Conservation (phyloP, 2,888 invertebrate genomes). For the Lepetodrilus schrolli region DNA sequence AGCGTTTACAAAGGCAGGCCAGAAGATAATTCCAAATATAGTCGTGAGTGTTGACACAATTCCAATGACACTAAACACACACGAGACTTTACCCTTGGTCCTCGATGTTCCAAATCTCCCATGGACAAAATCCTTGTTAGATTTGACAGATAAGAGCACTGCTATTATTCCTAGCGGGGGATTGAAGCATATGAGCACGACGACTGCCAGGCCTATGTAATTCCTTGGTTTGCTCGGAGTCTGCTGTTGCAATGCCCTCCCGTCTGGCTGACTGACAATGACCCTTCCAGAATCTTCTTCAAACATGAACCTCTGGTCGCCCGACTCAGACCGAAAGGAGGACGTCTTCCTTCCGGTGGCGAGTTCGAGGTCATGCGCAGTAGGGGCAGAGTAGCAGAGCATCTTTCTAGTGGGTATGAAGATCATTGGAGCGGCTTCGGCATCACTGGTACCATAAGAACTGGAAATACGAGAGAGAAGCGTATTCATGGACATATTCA, state of each 20-base stretch:
- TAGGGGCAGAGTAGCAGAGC: constrained; percentile 40
- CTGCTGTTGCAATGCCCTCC: constrained; percentile 35
- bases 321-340: constrained; percentile 23
- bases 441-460: too few relatives aligned
- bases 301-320: constrained; percentile 31
- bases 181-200: constrained; percentile 48
- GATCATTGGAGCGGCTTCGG: background rate
- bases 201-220: constrained; percentile 46
- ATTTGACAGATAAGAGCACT: constrained; percentile 45
- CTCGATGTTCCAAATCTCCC: constrained; percentile 38
- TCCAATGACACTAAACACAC: constrained; percentile 41
- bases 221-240: constrained; percentile 37
- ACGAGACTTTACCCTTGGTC: constrained; percentile 42
- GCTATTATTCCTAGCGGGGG: constrained; percentile 46
- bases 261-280: constrained; percentile 43
- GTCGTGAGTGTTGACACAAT: constrained; percentile 40
- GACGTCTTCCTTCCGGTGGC: constrained; percentile 23
- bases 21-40: constrained; percentile 42
- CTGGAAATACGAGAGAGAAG: too few relatives aligned
- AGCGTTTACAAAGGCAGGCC: constrained; percentile 37
- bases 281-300: constrained; percentile 38
- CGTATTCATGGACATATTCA: too few relatives aligned
- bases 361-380: constrained; percentile 35
- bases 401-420: constrained; percentile 8
- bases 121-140: constrained; percentile 43